Percentiles rank a stretch among this genome's conserved stretches.
These are phyloP conservation scores for Punctoribates punctum DNA, from an alignment of 2,888 invertebrate genomes.

Conservation along the genomic window DNA sequence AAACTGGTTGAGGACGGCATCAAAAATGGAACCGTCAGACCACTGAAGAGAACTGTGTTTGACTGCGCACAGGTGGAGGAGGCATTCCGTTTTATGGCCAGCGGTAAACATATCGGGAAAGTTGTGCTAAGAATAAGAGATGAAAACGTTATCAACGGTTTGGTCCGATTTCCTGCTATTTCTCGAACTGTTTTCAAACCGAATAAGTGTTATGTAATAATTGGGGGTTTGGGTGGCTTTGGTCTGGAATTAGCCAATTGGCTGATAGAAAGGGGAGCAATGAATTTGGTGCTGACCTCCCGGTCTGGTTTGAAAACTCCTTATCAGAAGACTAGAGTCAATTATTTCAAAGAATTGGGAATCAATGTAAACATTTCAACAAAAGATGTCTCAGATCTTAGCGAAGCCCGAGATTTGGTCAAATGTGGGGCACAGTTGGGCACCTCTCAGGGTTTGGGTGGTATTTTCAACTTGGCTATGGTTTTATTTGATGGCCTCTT, in stretches of 20 bases:
- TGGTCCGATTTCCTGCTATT: constrained; percentile 57
- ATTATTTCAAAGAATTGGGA: constrained; percentile 63
- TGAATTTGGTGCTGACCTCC: constrained; percentile 76
- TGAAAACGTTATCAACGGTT: constrained; percentile 46
- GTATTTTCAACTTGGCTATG: constrained; percentile 84
- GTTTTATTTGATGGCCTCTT: constrained; percentile 78
- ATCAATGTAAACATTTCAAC: constrained; percentile 66
- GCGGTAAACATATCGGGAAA: constrained; percentile 96
- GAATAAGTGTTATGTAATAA: constrained; percentile 57
- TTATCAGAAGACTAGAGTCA: constrained; percentile 80
- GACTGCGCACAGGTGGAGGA: constrained; percentile 80
- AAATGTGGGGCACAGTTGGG: constrained; percentile 60
- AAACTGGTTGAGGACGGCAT: constrained; percentile 76
- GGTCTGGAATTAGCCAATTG: constrained; percentile 88
- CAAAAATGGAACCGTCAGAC: constrained; percentile 79
- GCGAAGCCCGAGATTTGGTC: constrained; percentile 67
- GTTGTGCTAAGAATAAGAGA: constrained; percentile 70
- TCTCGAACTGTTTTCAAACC: constrained; percentile 72
- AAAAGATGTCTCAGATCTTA: constrained; percentile 65
- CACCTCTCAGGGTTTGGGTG: constrained; percentile 63
- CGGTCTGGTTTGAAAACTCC: constrained; percentile 85
- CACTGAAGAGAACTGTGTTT: constrained; percentile 81
- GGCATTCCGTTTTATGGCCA: constrained; percentile 89
- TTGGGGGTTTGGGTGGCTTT: constrained; percentile 88
- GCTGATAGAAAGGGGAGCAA: constrained; percentile 82